Evolutionary conservation across 2,888 invertebrate genomes (phyloP), one percentile per base, ranked within the genome.

Genomic region (Melieria omissa): DNA sequence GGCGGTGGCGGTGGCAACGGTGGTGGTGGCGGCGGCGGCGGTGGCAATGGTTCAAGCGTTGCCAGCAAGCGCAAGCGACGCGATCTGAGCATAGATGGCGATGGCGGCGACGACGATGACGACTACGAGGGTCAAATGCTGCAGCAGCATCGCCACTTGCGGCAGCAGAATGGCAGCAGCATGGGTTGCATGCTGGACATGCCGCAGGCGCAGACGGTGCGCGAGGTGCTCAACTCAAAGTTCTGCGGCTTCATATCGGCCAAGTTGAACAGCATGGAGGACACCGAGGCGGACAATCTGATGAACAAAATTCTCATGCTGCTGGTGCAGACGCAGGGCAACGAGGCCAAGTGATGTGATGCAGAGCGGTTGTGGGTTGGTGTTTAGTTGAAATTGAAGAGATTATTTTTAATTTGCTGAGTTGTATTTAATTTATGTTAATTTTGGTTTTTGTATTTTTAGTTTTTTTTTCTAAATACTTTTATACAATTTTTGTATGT

Each of bases 191-290:
- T 74, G 4, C 7, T 80, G 57, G 84, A 83, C 45, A 74, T 84
- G 75, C 80, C 83, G 41, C 84, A 80, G 8, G 84, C 84, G 3
- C 86, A 85, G 64, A 86, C 85, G 2, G 82, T 86, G 16, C 85
- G 85, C 55, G 85, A 85, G 72, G 82, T 86, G 47, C 78, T 85
- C 63, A 85, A 85, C 72, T 84, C 84, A 0, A 85, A 86, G 75
- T 85, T 85, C 72, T 85, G 85, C 62, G 86, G 85, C 46, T 85
- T 85, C 74, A 86, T 85, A 46, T 83, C 85, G 70, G 85, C 85
- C 70, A 85, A 85, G 72, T 74, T 85, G 69, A 85, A 85, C 60
- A 86, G 86, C 73, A 80, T 85, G 86, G 84, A 85, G 65, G 85
- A 86, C 57, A 79, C 81, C 5, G 85, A 85, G 72, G 85, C 85